Evolutionary conservation across 2,797 vertebrate species (phyloP).

Genomic region (Takifugu rubripes): DNA sequence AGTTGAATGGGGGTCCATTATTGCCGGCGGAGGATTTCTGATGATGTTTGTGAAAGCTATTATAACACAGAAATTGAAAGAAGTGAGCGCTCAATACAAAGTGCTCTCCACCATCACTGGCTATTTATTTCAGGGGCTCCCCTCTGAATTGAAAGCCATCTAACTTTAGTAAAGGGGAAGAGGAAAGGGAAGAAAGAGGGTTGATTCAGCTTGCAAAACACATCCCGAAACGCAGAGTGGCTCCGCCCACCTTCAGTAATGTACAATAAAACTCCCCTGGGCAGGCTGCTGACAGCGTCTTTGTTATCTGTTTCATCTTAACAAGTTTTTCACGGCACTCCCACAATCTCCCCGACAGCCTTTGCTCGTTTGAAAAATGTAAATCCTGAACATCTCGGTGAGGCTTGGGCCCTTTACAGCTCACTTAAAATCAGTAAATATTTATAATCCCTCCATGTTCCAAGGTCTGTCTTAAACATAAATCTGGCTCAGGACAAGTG

Average conservation of each 20-base stretch:
- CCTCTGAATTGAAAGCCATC: slow-evolving; percentile 31
- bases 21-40: slow-evolving; percentile 60
- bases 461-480: slow-evolving; percentile 4
- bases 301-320: too few relatives aligned
- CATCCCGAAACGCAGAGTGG: slow-evolving; percentile 7
- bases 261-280: background rate
- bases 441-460: slow-evolving; percentile 10
- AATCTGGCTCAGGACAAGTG: slow-evolving; percentile 14
- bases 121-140: slow-evolving; percentile 58
- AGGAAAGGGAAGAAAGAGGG: slow-evolving; percentile 8
- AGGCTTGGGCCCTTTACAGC: background rate
- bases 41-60: slow-evolving; percentile 71
- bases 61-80: slow-evolving; percentile 65
- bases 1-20: slow-evolving; percentile 64
- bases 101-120: slow-evolving; percentile 35
- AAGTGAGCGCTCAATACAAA: slow-evolving; percentile 51
- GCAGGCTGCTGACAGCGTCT: slow-evolving; percentile 10
- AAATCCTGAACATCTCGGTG: background rate
- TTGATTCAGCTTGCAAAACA: slow-evolving; percentile 23
- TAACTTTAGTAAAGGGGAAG: slow-evolving; percentile 5
- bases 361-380: background rate
- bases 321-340: too few relatives aligned
- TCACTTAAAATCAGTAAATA: slow-evolving; percentile 8
- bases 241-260: background rate
- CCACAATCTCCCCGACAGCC: background rate